These are phyloP conservation scores for Perognathus longimembris DNA, from an alignment of 2,113 vertebrate species.

Conservation along the genomic window DNA sequence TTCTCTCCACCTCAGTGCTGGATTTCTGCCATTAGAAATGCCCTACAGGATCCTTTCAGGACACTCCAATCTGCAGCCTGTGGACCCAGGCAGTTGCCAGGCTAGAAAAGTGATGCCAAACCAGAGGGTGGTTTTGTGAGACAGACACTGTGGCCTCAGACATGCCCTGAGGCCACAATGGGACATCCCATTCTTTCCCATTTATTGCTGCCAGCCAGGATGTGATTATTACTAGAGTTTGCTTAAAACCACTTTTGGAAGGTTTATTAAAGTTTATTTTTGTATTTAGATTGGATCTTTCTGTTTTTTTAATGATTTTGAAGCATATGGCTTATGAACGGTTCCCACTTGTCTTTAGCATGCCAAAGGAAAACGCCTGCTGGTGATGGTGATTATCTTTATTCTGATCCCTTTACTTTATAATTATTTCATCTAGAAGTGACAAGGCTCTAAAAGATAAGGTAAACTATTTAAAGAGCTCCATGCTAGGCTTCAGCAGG, in stretches of 20 bases:
- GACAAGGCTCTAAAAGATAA: not conserved
- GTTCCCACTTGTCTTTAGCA: slow-evolving; percentile 35
- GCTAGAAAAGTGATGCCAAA: slow-evolving; percentile 53
- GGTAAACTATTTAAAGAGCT: not conserved
- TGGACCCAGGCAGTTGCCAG: slow-evolving; percentile 52
- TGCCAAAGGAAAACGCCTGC: not conserved
- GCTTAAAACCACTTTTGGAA: slow-evolving; percentile 52
- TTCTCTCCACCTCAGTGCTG: not conserved
- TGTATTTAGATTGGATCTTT: slow-evolving; percentile 58
- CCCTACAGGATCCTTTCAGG: not conserved
- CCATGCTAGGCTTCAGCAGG: not conserved
- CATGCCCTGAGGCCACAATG: not conserved
- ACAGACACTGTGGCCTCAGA: slow-evolving; percentile 21
- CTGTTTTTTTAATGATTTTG: not conserved
- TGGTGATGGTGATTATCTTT: not conserved
- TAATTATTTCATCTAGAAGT: not conserved
- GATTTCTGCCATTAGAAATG: not conserved
- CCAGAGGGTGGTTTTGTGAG: slow-evolving; percentile 65
- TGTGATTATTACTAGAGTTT: slow-evolving; percentile 29
- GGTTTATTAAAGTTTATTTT: slow-evolving; percentile 47
- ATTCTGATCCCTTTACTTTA: not conserved
- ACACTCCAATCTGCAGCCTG: not conserved
- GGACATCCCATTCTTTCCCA: slow-evolving; percentile 42
- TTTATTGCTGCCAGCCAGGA: slow-evolving; percentile 42
- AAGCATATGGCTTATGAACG: not conserved